Base-by-base conservation (phyloP, 1,140 invertebrate species). In the Diabrotica undecimpunctata region DNA sequence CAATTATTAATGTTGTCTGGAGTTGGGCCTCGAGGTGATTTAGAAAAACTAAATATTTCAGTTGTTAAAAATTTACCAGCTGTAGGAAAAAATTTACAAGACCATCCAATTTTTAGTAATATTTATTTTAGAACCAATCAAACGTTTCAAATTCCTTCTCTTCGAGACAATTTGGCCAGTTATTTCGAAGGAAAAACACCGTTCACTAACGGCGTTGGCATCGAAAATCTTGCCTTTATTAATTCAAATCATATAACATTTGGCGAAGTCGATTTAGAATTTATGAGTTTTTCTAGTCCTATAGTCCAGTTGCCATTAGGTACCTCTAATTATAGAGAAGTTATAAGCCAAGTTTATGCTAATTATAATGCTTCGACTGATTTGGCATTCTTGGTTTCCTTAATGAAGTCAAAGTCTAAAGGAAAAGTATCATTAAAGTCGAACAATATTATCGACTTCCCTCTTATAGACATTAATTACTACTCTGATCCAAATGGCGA, bases 1-100 rank as follows among this genome's bases (percentile, higher is more conserved):
- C 90, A 93, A 71, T 69, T 95, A 0, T 81, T 95, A 46, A 90
- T 95, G 88, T 79, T 94, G 0, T 94, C 92, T n/a, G 93, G 93
- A 5, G 80, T 95, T 5, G 93, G 92, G n/a, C 89, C 90, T 0
- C 80, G 77, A n/a, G 74, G 85, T 9, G 89, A 94, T 73, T 78
- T 95, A 6, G 56, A 82, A 54, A 79, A 88, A 61, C 77, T 87
- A 4, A 85, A 85, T 0, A 84, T 91, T 1, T 81, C 83, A 0
- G 81, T 89, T 38, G 81, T 90, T 2, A 80, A 87, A 11, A 84
- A 92, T 75, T 81, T 87, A 35, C 89, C 88, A 0, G 46, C 46
- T 25, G 86, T 87, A 7, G 92, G 92, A 0, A 82, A 85, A 71
- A 92, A 93, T 75, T 78, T 93, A 14, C 88, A 89, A 79, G 90